Conservation (phyloP, 2,888 invertebrate species). For the Ephialtes manifestator region DNA sequence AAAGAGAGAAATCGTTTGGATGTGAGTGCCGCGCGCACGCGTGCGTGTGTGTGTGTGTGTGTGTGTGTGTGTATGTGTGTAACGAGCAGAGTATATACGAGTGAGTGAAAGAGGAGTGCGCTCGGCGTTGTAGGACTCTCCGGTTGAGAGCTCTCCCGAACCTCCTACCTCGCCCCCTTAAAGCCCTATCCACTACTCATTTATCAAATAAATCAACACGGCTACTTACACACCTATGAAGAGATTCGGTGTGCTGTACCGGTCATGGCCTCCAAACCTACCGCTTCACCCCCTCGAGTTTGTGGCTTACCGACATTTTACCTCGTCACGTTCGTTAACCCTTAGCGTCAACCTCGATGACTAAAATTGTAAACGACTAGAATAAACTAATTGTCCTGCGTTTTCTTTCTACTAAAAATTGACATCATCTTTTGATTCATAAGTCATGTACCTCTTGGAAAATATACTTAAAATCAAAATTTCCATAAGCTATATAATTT, state of each 20-base stretch:
- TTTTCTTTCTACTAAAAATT: background rate
- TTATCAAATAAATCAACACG: constrained; percentile 85
- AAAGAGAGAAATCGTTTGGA: constrained; percentile 58
- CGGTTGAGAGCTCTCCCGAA: constrained; percentile 83
- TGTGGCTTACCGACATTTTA: background rate
- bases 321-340: constrained; percentile 26
- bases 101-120: constrained; percentile 82
- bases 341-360: background rate
- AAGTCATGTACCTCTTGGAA: background rate
- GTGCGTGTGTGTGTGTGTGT: constrained; percentile 64
- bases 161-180: constrained; percentile 75
- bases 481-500: too few relatives aligned
- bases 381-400: background rate
- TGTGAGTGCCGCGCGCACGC: constrained; percentile 55
- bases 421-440: background rate
- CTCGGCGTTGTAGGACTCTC: constrained; percentile 85
- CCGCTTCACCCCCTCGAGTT: constrained; percentile 3
- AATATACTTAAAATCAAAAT: too few relatives aligned
- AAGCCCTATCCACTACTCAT: constrained; percentile 84
- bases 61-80: constrained; percentile 36
- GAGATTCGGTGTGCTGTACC: constrained; percentile 75
- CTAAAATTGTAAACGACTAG: background rate
- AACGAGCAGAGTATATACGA: constrained; percentile 48
- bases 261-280: constrained; percentile 73
- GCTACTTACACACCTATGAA: constrained; percentile 83